Evolutionary conservation across 1,140 invertebrate genomes (phyloP).

Genomic region (Meloidogyne chitwoodi): DNA sequence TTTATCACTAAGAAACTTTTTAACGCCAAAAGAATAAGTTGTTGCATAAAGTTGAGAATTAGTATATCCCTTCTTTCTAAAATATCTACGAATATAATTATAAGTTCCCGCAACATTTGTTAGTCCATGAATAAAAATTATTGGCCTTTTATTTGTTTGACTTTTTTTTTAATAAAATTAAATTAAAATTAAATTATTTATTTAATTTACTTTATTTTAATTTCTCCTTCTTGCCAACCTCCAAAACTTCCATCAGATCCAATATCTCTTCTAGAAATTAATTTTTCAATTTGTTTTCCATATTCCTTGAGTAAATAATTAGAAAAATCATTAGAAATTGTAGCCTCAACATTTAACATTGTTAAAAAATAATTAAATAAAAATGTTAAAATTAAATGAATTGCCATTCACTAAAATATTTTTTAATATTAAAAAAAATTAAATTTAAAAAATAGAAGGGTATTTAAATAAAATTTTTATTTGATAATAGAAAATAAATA

Average conservation of each 20-base stretch:
- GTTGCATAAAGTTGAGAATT: constrained; percentile 30
- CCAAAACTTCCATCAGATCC: constrained; percentile 18
- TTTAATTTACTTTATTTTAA: constrained; percentile 2
- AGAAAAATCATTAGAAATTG: constrained; percentile 5
- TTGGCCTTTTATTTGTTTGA: constrained; percentile 1
- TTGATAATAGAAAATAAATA: too few relatives aligned
- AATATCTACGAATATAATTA: background rate
- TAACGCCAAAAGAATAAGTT: constrained; percentile 7
- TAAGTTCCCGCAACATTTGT: background rate
- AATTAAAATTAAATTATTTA: too few relatives aligned
- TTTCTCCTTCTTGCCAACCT: background rate
- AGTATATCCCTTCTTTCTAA: constrained; percentile 10
- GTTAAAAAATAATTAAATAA: background rate
- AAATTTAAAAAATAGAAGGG: too few relatives aligned
- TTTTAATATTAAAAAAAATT: too few relatives aligned
- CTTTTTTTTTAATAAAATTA: too few relatives aligned
- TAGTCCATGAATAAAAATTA: constrained; percentile 25
- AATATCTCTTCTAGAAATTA: constrained; percentile 10
- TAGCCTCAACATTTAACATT: background rate
- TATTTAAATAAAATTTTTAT: too few relatives aligned
- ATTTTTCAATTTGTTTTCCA: background rate
- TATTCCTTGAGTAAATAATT: constrained; percentile 5
- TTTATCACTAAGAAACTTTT: background rate
- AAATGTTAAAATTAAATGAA: background rate
- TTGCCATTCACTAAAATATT: background rate